Percentiles rank a stretch among this genome's conserved stretches.
phyloP scores from a whole-genome alignment of 2,888 invertebrate species.

The Argyresthia albistria region DNA sequence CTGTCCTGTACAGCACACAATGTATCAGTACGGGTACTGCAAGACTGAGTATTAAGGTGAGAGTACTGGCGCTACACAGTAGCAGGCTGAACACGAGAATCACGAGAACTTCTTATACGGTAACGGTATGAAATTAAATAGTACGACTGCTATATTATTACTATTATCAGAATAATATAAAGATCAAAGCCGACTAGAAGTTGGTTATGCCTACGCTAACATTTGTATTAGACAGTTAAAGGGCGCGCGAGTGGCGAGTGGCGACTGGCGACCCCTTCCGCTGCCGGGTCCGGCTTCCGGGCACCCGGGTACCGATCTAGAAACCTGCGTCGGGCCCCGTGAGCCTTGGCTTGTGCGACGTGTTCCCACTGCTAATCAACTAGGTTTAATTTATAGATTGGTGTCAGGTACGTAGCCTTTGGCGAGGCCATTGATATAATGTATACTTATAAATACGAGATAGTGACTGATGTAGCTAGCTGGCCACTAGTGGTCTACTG shows the following conservation, averaged over 20 bases:
- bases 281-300: conserved; percentile 10
- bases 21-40: background rate
- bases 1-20: too few species aligned
- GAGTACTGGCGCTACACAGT: conserved; percentile 8
- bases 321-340: background rate
- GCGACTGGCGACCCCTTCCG: too few species aligned
- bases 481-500: conserved; percentile 16
- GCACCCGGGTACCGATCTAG: background rate
- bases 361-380: conserved; percentile 1
- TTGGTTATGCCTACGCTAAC: conserved; percentile 60
- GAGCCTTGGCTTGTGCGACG: background rate
- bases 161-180: conserved; percentile 51
- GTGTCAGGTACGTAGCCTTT: conserved; percentile 43
- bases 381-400: conserved; percentile 14
- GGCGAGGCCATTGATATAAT: conserved; percentile 13
- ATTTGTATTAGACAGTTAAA: conserved; percentile 25
- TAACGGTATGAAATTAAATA: conserved; percentile 40
- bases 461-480: conserved; percentile 16
- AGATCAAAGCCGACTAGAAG: conserved; percentile 69
- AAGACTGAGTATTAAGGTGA: background rate
- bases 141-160: conserved; percentile 43
- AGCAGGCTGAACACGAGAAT: conserved; percentile 39
- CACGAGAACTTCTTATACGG: conserved; percentile 29
- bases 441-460: conserved; percentile 18
- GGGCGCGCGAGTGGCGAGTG: conserved; percentile 8